phyloP scores from a whole-genome alignment of 2,888 invertebrate genomes.

The Drosophila hamatofila region DNA sequence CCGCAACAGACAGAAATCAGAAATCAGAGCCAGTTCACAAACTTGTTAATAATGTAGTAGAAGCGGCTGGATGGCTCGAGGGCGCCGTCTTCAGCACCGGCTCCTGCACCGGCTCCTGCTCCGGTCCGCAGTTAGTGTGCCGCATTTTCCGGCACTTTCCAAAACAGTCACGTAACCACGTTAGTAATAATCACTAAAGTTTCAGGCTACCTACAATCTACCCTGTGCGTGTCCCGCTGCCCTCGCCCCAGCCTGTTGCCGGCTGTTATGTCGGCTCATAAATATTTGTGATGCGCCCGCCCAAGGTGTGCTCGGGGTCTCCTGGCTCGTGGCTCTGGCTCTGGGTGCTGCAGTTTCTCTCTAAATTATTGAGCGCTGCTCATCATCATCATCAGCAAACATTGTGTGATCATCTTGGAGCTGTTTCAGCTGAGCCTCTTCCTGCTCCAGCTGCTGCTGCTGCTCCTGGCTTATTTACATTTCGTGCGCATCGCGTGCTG shows the following conservation, averaged over 20 bases:
- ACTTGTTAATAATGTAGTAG: constrained; percentile 72
- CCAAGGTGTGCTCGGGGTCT: constrained; percentile 49
- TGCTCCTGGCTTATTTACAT: constrained; percentile 79
- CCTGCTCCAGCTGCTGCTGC: background rate
- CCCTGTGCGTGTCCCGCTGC: constrained; percentile 1
- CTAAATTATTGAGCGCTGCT: constrained; percentile 80
- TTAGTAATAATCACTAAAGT: constrained; percentile 86
- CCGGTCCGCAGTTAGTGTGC: constrained; percentile 49
- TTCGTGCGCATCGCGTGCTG: constrained; percentile 80
- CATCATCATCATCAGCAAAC: constrained; percentile 35
- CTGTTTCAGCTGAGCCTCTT: constrained; percentile 7
- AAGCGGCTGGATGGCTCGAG: constrained; percentile 23
- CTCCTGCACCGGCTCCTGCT: background rate
- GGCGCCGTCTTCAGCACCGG: background rate
- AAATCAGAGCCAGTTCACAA: constrained; percentile 73
- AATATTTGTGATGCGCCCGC: constrained; percentile 66
- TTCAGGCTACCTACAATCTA: constrained; percentile 62
- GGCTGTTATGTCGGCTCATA: constrained; percentile 61
- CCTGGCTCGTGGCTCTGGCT: constrained; percentile 9
- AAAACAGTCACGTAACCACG: constrained; percentile 85
- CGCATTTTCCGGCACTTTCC: constrained; percentile 84
- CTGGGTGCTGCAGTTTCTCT: constrained; percentile 53
- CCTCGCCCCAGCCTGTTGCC: constrained; percentile 5
- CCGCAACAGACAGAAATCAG: constrained; percentile 33
- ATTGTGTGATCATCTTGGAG: constrained; percentile 40